Evolutionary conservation across 2,797 vertebrate species (phyloP).

Genomic region (Enteromius paludinosus): DNA sequence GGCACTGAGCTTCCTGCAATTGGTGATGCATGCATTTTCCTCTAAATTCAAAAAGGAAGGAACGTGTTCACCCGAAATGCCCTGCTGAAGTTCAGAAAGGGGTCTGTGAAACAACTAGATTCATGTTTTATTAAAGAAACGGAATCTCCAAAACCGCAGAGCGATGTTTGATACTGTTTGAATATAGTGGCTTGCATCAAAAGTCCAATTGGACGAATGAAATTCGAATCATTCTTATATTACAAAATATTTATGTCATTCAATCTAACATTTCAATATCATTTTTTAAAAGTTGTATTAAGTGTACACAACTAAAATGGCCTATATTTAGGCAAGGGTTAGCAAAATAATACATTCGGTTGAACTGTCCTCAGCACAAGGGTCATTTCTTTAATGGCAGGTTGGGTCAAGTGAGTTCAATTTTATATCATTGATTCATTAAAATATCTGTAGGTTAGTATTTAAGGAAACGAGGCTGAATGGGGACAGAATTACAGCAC

Average conservation of each 20-base stretch:
- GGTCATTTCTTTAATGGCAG: neutral
- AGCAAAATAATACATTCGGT: neutral
- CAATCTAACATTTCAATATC: neutral
- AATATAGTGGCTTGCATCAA: neutral
- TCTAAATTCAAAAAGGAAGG: conserved; percentile 3
- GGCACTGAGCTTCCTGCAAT: conserved; percentile 11
- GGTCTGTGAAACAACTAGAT: conserved; percentile 11
- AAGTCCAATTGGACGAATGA: neutral
- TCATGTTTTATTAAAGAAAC: neutral
- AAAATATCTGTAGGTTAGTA: neutral
- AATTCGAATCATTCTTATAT: neutral
- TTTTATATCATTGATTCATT: neutral
- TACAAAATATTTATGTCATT: neutral
- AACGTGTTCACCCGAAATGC: neutral
- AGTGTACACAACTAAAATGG: neutral
- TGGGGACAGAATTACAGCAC: neutral
- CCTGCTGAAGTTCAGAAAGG: neutral
- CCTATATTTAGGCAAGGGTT: neutral
- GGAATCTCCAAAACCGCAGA: neutral
- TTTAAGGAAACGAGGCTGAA: neutral
- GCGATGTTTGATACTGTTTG: neutral
- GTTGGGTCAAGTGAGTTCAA: neutral
- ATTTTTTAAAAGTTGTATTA: neutral
- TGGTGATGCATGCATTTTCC: neutral
- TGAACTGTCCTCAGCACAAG: too few relatives aligned